These are phyloP conservation scores for Hybognathus amarus DNA, from an alignment of 2,797 vertebrate species.

Conservation along the genomic window DNA sequence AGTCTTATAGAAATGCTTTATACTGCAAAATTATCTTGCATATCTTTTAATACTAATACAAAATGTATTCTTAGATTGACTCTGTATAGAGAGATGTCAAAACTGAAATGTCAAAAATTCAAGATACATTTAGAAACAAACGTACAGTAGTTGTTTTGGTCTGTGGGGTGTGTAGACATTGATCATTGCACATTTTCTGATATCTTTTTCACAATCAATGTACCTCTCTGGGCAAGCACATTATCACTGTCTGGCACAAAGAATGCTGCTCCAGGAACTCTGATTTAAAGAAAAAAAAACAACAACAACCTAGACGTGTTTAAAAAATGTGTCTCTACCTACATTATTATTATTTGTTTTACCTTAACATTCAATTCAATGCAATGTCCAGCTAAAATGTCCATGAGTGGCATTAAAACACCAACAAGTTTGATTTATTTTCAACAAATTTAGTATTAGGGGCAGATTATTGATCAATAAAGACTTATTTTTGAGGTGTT, in stretches of 20 bases:
- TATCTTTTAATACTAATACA: neutral
- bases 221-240: neutral
- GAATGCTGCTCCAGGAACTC: neutral
- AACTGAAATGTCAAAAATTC: neutral
- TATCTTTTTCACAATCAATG: neutral
- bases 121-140: neutral
- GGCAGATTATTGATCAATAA: neutral
- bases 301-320: neutral
- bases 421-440: neutral
- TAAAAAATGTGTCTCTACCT: neutral
- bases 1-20: neutral
- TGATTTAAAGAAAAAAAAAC: neutral
- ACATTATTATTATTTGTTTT: too few relatives aligned
- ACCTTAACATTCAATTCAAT: neutral
- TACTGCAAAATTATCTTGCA: neutral
- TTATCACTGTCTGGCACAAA: neutral
- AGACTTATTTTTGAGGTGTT: neutral
- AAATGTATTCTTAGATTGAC: neutral
- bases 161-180: neutral
- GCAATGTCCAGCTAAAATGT: neutral
- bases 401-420: neutral
- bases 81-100: neutral
- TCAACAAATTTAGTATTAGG: too few relatives aligned
- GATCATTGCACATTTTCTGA: neutral
- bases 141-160: neutral